These are phyloP conservation scores for Turdus rufiventris DNA, from an alignment of 2,113 vertebrate genomes.

Conservation along the genomic window DNA sequence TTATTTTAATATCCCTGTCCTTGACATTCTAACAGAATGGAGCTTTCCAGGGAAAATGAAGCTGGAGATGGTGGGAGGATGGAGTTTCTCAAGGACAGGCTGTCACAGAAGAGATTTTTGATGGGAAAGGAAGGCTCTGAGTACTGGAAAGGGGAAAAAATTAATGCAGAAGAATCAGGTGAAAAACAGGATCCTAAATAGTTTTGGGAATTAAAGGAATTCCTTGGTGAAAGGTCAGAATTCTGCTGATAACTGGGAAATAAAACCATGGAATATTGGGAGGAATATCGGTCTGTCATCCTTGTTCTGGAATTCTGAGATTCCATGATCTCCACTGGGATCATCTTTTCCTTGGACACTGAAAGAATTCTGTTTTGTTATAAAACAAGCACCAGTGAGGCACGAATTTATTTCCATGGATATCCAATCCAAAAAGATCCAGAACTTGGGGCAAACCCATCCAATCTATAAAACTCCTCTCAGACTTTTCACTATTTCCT, in stretches of 20 bases:
- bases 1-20: constrained; percentile 40
- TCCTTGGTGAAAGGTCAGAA: not conserved
- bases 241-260: not conserved
- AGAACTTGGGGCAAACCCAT: not conserved
- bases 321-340: not conserved
- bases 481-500: not conserved
- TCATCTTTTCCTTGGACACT: not conserved
- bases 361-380: not conserved
- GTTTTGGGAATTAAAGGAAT: not conserved
- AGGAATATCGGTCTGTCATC: accelerated
- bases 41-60: not conserved
- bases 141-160: not conserved
- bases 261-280: not conserved
- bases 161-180: not conserved
- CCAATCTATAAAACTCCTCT: not conserved
- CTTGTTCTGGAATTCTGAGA: not conserved
- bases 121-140: not conserved
- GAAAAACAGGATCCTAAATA: not conserved
- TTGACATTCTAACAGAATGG: not conserved
- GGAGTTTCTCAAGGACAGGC: not conserved
- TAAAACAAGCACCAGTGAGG: not conserved
- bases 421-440: not conserved
- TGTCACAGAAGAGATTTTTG: not conserved
- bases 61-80: not conserved
- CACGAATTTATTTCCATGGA: not conserved